A percentile compares a stretch with the other conserved stretches of the same genome.
phyloP scores from a whole-genome alignment of 2,113 vertebrate genomes.

The Notechis scutatus region DNA sequence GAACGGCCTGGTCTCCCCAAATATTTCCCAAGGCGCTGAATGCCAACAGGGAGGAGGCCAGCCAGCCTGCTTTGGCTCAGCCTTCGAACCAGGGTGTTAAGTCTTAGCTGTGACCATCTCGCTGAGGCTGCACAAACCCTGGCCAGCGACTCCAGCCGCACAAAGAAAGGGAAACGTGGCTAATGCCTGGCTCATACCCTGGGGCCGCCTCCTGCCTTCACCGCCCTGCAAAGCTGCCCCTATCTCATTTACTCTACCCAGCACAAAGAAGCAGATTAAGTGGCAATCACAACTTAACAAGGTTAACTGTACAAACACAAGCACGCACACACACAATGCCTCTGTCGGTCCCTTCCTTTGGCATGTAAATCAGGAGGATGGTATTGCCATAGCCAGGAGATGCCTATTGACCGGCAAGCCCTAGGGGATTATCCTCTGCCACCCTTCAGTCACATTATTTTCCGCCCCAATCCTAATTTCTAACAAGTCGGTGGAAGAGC shows the following conservation, averaged over 20 bases:
- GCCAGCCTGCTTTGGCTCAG: neutral
- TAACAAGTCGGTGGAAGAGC: neutral
- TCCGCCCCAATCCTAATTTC: neutral
- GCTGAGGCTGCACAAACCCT: neutral
- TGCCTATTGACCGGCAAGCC: neutral
- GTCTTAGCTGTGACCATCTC: neutral
- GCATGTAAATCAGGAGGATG: neutral
- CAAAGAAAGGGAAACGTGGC: rapidly evolving
- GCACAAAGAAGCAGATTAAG: neutral
- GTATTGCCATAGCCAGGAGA: neutral
- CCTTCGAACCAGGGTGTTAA: neutral
- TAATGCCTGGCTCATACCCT: neutral
- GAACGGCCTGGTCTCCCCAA: neutral
- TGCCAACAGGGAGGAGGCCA: rapidly evolving
- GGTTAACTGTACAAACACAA: neutral
- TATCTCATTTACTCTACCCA: rapidly evolving
- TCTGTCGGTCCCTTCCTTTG: neutral
- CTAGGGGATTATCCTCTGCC: neutral
- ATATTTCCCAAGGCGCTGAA: rapidly evolving
- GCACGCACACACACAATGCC: neutral
- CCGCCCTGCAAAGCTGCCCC: neutral
- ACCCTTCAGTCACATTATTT: neutral
- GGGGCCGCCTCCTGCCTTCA: rapidly evolving
- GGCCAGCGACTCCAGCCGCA: neutral
- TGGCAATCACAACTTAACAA: neutral